A percentile compares a stretch with the other conserved stretches of the same genome.
phyloP scores from a whole-genome alignment of 2,888 invertebrate genomes.

The Acleris emargana region DNA sequence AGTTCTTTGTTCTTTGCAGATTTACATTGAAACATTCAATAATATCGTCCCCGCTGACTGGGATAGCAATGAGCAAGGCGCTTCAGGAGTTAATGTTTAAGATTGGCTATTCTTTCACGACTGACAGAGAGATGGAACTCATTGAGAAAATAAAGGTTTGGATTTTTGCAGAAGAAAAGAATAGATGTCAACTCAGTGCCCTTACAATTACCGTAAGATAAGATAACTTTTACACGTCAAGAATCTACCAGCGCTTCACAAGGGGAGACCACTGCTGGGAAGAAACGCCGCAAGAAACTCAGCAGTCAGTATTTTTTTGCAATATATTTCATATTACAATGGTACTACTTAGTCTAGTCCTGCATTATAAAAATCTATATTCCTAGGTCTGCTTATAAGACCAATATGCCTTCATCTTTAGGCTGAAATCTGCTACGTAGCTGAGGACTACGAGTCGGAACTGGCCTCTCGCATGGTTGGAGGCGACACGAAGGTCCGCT shows the following conservation, averaged over 20 bases:
- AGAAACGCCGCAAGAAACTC: too few species aligned
- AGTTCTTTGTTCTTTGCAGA: background rate
- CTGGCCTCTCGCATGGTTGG: slow-evolving; percentile 74
- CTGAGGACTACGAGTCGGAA: slow-evolving; percentile 54
- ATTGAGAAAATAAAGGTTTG: slow-evolving; percentile 94
- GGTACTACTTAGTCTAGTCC: too few species aligned
- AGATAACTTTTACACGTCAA: too few species aligned
- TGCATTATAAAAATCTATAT: too few species aligned
- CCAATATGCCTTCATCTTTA: slow-evolving; percentile 41
- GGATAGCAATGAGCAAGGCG: slow-evolving; percentile 90
- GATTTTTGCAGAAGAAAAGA: background rate
- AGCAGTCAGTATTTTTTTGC: too few species aligned
- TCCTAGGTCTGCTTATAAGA: too few species aligned
- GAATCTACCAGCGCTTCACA: too few species aligned
- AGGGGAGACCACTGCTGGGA: too few species aligned
- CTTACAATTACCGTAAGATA: too few species aligned
- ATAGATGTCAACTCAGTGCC: too few species aligned
- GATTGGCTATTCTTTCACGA: slow-evolving; percentile 94
- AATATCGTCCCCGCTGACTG: slow-evolving; percentile 92
- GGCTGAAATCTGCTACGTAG: slow-evolving; percentile 62
- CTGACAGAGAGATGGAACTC: slow-evolving; percentile 93
- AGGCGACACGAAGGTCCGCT: slow-evolving; percentile 90
- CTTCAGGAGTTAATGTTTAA: slow-evolving; percentile 92
- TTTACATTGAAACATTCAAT: slow-evolving; percentile 93
- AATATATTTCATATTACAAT: too few species aligned